Base-by-base conservation (phyloP, 30 jellyfish, hydroid and myxozoan genomes). In the Aurelia sp. region DNA sequence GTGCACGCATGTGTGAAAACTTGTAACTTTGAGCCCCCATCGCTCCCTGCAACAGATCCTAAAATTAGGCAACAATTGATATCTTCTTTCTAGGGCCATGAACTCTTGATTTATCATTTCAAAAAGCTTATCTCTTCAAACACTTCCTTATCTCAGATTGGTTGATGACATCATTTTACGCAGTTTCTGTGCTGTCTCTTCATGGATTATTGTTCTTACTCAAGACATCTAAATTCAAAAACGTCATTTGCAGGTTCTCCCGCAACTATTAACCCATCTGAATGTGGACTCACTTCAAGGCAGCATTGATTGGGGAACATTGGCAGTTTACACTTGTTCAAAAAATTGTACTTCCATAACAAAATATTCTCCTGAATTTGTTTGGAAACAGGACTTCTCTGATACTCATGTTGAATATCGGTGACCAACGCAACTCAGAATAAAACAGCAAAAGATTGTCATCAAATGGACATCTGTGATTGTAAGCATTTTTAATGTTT, bases 251-350 rank as follows among this genome's bases (percentile, higher is more conserved):
- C 38, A 94, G 98, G 83, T 94, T 20, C 88, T 94, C 7, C 98
- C 98, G 13, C 98, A 94, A 66, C 60, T 94, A 78, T 64, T 94
- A 61, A 82, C 78, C 75, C 78, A 94, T 84, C 86, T 94, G 31
- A 76, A 84, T 31, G 85, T 94, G 9, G 97, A 94, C 67, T 66
- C 94, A 13, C 41, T 93, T 58, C 80, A 31, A 13, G 91, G 75
- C 18, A 89, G 97, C 73, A 80, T 95, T 22, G 99, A 95, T 63
- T 95, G 96, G 96, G 99, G 99, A 53, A 90, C 98, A 15, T 48
- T 95, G 50, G 82, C 84, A 13, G 80, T 95, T 58, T 95, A 90
- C 87, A 90, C 99, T 27, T 95, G 99, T 47, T 44, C 95, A 24
- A 67, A 59, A 8, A 90, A 91, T 80, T 95, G 99, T 58, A 33